Percentiles rank a stretch among this genome's conserved stretches.
These are phyloP conservation scores for Caenorhabditis sp. DNA, from an alignment of 2,888 invertebrate species.

Conservation along the genomic window DNA sequence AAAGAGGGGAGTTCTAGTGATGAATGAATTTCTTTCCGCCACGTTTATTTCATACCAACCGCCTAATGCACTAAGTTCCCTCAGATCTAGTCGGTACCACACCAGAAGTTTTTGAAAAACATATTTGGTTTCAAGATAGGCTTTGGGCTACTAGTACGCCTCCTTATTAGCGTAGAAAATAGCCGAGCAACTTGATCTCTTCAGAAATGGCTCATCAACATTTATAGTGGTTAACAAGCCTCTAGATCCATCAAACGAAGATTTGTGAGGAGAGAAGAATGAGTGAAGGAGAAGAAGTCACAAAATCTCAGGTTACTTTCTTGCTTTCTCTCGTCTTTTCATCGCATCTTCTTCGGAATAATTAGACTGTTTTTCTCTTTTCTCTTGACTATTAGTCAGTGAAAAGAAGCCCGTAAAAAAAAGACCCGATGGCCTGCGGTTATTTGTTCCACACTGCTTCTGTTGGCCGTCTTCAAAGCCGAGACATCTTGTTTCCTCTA, in stretches of 20 bases:
- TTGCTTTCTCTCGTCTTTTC: constrained; percentile 8
- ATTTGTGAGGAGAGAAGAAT: constrained; percentile 15
- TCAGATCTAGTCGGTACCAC: background rate
- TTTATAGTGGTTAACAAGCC: constrained; percentile 39
- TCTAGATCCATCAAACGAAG: constrained; percentile 17
- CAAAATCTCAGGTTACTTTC: constrained; percentile 43
- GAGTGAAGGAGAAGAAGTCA: constrained; percentile 18
- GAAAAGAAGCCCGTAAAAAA: constrained; percentile 16
- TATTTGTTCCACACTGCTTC: constrained; percentile 56
- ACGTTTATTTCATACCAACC: constrained; percentile 9
- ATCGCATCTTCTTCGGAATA: constrained; percentile 27
- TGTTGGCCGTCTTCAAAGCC: constrained; percentile 44
- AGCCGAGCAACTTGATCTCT: constrained; percentile 35
- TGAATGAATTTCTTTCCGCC: constrained; percentile 42
- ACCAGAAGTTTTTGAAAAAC: background rate
- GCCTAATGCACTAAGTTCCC: constrained; percentile 15
- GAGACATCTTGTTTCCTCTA: constrained; percentile 38
- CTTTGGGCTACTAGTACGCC: constrained; percentile 29
- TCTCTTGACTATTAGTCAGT: constrained; percentile 32
- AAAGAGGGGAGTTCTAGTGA: constrained; percentile 9
- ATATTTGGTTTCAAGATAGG: too few species aligned
- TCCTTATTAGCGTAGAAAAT: constrained; percentile 11
- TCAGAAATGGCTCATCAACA: constrained; percentile 27
- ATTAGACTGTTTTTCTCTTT: constrained; percentile 39
- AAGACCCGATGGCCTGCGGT: constrained; percentile 49